Conservation (phyloP, 1,140 invertebrate species). For the Nephila pilipes region DNA sequence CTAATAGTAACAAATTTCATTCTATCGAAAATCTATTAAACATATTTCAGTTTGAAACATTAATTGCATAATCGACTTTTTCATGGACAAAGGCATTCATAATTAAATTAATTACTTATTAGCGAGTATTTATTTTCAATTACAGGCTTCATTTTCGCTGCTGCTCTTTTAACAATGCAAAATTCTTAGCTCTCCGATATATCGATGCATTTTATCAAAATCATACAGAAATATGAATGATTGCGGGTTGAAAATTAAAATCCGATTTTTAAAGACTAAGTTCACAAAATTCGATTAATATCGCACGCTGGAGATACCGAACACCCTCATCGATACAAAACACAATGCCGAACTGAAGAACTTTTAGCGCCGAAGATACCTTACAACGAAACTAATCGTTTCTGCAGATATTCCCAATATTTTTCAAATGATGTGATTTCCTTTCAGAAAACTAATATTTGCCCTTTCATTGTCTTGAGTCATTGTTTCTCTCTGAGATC, state of each 20-base stretch:
- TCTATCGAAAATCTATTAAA: no score
- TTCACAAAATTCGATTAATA: not conserved
- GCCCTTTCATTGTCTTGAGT: slow-evolving; percentile 10
- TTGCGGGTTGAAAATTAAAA: not conserved
- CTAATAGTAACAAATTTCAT: no score
- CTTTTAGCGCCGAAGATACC: not conserved
- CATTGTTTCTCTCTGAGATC: not conserved
- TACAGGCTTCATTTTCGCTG: not conserved
- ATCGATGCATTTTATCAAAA: not conserved
- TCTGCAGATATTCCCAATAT: not conserved
- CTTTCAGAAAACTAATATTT: slow-evolving; percentile 36
- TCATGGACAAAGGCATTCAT: no score
- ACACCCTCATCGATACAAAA: not conserved
- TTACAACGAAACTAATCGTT: not conserved
- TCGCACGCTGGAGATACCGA: not conserved
- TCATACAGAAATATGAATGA: not conserved
- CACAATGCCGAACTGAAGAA: not conserved
- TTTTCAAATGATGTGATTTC: slow-evolving; percentile 28
- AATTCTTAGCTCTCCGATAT: not conserved
- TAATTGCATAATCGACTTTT: no score
- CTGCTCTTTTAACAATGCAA: not conserved
- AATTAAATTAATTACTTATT: not conserved
- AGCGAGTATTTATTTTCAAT: not conserved
- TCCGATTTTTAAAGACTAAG: not conserved
- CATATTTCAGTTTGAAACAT: no score